Base-by-base conservation (phyloP, 1,140 invertebrate genomes). In the Drosophila hydei region DNA sequence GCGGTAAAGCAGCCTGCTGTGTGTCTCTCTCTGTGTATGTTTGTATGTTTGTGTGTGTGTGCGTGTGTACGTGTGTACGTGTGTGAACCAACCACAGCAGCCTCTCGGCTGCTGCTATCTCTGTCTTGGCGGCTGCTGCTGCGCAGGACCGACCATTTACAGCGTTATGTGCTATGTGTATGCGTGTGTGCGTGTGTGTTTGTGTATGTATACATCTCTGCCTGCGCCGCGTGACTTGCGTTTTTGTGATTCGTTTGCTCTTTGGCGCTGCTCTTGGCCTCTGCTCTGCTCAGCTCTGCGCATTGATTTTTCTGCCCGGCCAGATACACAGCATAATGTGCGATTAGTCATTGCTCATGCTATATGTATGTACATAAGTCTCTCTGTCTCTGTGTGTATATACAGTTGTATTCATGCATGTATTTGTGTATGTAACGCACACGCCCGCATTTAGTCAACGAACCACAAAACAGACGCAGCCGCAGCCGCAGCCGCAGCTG, bases 401-500 rank as follows among this genome's bases (percentile, higher is more conserved):
- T n/a, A 18, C 23, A 51, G 12, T 12, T 72, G 23, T 38, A 45
- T 59, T 23, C 16, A 9, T 62, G 16, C 40, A 9, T 36, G 4
- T 56, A 14, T 8, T 21, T 21, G 42, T 50, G 7, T 50, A 50
- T 18, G 14, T 47, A 84, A 76, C 74, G 64, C 74, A 85, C 78
- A 84, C 81, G 81, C 81, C 81, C 81, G 81, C 81, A 87, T 87
- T 87, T 88, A 87, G 81, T 78, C 81, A 87, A 87, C 81, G 81
- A 87, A 77, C 73, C 77, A 79, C 75, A 78, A 74, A 78, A 51
- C 69, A 75, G 67, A 27, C 75, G 75, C 63, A 70, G 80, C 68
- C 60, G 16, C 67, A 50, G 63, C 75, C 75, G 71, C 60, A 77
- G 25, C 63, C 51, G 42, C 59, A 68, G 50, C 40, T 51, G 51